Evolutionary conservation across 2,888 invertebrate genomes (phyloP), one percentile per base, ranked within the genome.

Genomic region (Tachystola acroxantha): DNA sequence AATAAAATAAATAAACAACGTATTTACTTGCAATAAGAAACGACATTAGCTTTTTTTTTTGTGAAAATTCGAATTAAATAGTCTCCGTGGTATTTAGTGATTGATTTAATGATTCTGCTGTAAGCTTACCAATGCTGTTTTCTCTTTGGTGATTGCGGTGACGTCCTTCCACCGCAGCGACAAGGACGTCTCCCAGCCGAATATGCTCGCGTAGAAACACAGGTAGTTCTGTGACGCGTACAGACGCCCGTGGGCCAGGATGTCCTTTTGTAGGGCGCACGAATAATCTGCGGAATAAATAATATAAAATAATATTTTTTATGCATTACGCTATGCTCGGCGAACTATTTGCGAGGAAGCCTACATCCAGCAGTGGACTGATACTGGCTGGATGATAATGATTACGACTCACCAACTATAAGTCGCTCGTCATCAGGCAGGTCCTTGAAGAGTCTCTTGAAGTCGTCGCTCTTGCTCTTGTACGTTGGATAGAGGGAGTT

Each of bases 131-230:
- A 82, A 58, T 0, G 85, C 85, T 0, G 96, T 96, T 88, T 96
- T 96, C 78, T 97, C 97, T 85, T 98, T 98, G 27, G 97, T 97
- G 70, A 99, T 95, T 33, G 95, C 92, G 4, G 94, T 93, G 42
- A 99, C 94, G 61, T 98, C 97, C 69, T 94, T 95, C 92, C 96
- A 96, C 53, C 92, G 91, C 35, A 98, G 89, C 34, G 91, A 92
- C 45, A 97, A 89, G 67, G 90, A 91, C 4, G 97, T 98, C 84
- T 98, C 97, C 97, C 97, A 98, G 60, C 96, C 92, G 77, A 99
- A 97, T 67, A 99, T 98, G 79, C 97, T 98, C 12, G 98, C 97
- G 88, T 98, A 95, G 88, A 99, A 99, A 77, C 98, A 98, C 42
- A 98, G 90, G 89, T 95, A 96, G 79, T 95, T 95, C 85, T 96